Conservation (phyloP, 2,113 vertebrate species). For the Zosterops lateralis region DNA sequence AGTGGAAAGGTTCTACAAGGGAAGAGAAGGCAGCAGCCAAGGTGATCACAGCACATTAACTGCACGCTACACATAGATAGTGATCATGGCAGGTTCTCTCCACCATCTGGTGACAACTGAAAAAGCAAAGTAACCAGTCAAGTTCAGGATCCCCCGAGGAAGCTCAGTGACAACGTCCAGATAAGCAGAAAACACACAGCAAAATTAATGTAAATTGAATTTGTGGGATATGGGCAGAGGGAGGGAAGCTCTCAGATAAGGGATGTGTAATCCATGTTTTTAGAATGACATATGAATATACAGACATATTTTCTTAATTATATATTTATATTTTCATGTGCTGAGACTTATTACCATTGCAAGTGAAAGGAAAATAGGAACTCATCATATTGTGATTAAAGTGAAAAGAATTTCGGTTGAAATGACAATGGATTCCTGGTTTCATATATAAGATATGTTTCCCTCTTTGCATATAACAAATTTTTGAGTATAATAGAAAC, state of each 20-base stretch:
- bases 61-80: fast-evolving
- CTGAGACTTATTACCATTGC: not conserved
- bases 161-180: not conserved
- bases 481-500: not conserved
- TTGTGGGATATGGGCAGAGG: not conserved
- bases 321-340: not conserved
- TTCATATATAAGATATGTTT: not conserved
- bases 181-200: not conserved
- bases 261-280: not conserved
- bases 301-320: not conserved
- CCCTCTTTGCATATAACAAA: fast-evolving
- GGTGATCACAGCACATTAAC: not conserved
- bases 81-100: not conserved
- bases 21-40: not conserved
- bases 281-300: not conserved
- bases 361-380: not conserved
- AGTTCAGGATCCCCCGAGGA: not conserved
- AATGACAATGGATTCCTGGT: not conserved
- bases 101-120: not conserved
- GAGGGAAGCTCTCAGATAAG: not conserved
- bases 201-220: not conserved
- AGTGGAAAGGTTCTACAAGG: not conserved
- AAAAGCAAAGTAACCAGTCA: not conserved
- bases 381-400: not conserved
- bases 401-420: not conserved